A percentile compares a stretch with the other conserved stretches of the same genome.
phyloP scores from a whole-genome alignment of 2,888 invertebrate genomes.

The Xanthia togata region DNA sequence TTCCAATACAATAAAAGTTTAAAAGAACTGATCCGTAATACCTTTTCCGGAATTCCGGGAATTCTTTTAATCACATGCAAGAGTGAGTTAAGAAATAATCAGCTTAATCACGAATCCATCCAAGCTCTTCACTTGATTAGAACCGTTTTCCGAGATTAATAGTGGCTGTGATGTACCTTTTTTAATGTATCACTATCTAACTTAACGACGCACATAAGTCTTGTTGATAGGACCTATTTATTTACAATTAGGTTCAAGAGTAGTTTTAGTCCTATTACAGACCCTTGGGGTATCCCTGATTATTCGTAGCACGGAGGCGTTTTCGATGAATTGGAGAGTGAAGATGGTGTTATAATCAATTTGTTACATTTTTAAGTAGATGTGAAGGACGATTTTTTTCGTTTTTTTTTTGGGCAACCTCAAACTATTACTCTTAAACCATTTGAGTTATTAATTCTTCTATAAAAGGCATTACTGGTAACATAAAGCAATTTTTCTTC shows the following conservation, averaged over 20 bases:
- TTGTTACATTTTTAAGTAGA: constrained; percentile 26
- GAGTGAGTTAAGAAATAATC: constrained; percentile 30
- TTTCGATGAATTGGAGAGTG: constrained; percentile 21
- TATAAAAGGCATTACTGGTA: neutral
- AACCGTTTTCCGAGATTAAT: constrained; percentile 48
- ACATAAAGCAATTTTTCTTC: neutral
- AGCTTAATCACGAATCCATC: constrained; percentile 46
- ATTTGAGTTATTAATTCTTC: neutral
- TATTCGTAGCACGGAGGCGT: constrained; percentile 45
- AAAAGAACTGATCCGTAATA: constrained; percentile 14
- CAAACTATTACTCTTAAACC: neutral
- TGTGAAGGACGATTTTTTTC: constrained; percentile 22
- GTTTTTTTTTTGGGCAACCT: neutral
- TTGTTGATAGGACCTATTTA: constrained; percentile 52
- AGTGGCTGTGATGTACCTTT: constrained; percentile 47
- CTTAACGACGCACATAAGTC: constrained; percentile 57
- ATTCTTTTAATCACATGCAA: constrained; percentile 50
- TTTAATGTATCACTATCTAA: constrained; percentile 59
- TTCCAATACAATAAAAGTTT: constrained; percentile 30
- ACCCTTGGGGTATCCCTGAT: constrained; percentile 44
- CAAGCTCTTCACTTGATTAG: constrained; percentile 59
- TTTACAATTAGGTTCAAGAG: constrained; percentile 42
- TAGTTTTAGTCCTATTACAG: constrained; percentile 34
- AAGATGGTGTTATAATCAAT: constrained; percentile 44
- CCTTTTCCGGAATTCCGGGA: neutral